Percentiles rank a stretch among this genome's conserved stretches.
Conservation (phyloP, 2,113 vertebrate genomes). For the Taxidea taxus region DNA sequence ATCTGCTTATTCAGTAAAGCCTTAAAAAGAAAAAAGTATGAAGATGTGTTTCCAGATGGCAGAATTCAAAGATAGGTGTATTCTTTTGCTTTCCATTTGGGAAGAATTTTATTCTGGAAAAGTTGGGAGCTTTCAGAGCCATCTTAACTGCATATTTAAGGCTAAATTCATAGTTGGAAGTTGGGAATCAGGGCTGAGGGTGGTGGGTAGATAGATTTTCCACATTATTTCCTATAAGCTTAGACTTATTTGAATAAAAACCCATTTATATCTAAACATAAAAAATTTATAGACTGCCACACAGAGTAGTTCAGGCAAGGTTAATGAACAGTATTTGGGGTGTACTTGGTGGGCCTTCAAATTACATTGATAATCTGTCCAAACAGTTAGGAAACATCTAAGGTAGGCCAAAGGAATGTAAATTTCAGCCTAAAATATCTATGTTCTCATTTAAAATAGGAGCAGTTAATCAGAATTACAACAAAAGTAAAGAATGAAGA, state of each 20-base stretch:
- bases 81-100: neutral
- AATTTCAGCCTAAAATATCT: neutral
- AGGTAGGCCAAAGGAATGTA: neutral
- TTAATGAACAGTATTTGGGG: neutral
- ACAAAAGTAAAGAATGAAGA: neutral
- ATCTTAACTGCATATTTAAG: neutral
- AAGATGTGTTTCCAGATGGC: neutral
- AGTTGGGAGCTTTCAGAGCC: neutral
- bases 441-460: neutral
- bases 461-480: neutral
- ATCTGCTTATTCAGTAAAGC: neutral
- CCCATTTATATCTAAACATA: neutral
- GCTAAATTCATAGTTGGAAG: neutral
- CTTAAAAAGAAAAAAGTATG: neutral
- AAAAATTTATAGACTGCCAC: neutral
- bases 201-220: neutral
- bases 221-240: neutral
- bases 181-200: neutral
- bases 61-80: neutral
- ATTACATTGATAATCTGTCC: neutral
- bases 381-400: neutral
- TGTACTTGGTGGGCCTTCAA: neutral
- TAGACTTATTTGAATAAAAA: neutral
- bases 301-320: neutral
- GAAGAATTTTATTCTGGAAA: constrained; percentile 38